These are phyloP conservation scores for Sus scrofa DNA, from an alignment of 2,113 vertebrate genomes.

Conservation along the genomic window DNA sequence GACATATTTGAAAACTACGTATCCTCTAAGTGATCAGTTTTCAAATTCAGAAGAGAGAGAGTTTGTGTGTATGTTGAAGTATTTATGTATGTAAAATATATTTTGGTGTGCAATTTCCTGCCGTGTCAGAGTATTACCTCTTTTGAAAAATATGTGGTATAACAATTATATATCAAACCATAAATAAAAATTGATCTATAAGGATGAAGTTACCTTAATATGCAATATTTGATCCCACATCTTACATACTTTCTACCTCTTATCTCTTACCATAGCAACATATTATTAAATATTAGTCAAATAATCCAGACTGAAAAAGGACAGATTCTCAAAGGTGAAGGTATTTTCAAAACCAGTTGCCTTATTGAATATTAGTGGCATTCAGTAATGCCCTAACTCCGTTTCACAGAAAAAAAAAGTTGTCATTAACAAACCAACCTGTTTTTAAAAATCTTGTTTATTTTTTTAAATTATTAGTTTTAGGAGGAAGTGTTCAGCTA, in stretches of 20 bases:
- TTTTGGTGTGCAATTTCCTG: constrained; percentile 60
- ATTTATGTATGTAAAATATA: neutral
- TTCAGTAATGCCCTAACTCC: constrained; percentile 25
- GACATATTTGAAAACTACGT: constrained; percentile 68
- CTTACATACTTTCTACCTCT: accelerated
- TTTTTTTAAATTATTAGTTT: neutral
- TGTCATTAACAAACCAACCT: neutral
- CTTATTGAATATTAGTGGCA: constrained; percentile 12
- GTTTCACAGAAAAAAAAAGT: constrained; percentile 50
- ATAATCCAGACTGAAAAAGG: constrained; percentile 18
- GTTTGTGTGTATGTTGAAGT: neutral
- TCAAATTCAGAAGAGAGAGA: constrained; percentile 42
- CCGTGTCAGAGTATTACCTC: constrained; percentile 76
- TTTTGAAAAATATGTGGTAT: constrained; percentile 62
- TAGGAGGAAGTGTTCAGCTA: neutral
- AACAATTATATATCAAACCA: constrained; percentile 63
- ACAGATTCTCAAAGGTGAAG: constrained; percentile 45
- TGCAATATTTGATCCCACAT: neutral
- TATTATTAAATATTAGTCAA: constrained; percentile 49
- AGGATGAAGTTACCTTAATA: neutral
- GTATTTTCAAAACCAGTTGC: constrained; percentile 6
- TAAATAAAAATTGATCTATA: constrained; percentile 56
- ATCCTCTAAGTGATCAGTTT: constrained; percentile 65
- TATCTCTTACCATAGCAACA: neutral
- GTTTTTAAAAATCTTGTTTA: neutral